Percentiles rank a stretch among this genome's conserved stretches.
phyloP scores from a whole-genome alignment of 2,797 vertebrate genomes.

The Nyctibius grandis region DNA sequence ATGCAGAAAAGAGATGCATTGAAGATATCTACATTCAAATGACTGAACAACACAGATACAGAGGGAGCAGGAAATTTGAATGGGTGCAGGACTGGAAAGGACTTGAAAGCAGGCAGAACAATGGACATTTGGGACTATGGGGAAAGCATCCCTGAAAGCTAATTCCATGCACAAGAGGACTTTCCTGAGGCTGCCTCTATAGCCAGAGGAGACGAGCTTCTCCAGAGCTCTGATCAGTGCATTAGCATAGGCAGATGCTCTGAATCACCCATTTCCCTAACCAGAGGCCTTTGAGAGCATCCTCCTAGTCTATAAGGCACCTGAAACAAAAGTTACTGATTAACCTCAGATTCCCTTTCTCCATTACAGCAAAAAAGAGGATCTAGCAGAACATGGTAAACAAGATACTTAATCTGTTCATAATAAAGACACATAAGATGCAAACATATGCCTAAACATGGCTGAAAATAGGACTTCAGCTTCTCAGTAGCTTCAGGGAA shows the following conservation, averaged over 20 bases:
- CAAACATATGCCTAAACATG: background rate
- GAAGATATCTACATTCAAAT: background rate
- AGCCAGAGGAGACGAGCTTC: background rate
- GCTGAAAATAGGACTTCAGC: background rate
- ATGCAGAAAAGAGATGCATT: background rate
- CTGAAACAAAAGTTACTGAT: background rate
- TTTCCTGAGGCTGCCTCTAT: background rate
- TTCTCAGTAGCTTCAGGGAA: background rate
- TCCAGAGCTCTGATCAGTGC: background rate
- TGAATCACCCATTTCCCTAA: background rate
- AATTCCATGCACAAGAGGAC: background rate
- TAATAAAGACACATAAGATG: background rate
- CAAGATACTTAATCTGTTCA: background rate
- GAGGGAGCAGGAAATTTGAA: background rate
- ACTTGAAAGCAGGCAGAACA: background rate
- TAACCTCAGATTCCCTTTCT: background rate
- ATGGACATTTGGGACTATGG: background rate
- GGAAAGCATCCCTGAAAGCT: background rate
- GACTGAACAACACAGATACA: fast-evolving
- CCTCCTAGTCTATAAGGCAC: background rate
- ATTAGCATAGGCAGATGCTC: background rate
- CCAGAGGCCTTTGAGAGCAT: background rate
- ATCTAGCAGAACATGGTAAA: background rate
- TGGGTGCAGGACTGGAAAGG: background rate
- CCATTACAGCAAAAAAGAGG: background rate